Conservation (phyloP, 2,888 invertebrate species). For the Sinodicranocentrus sp. region DNA sequence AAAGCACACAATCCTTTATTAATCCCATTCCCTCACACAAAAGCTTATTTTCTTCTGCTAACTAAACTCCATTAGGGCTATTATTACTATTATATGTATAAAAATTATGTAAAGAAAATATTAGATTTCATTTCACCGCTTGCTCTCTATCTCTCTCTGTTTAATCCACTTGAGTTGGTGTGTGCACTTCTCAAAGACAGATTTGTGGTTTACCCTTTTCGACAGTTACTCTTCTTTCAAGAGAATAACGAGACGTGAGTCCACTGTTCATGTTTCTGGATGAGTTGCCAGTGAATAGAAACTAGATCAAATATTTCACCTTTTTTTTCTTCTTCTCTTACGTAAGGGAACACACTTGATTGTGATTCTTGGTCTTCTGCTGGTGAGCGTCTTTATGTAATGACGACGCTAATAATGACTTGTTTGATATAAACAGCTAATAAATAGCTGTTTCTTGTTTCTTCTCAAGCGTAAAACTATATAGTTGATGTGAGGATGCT, state of each 20-base stretch:
- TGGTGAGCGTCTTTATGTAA: not conserved
- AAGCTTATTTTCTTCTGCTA: not conserved
- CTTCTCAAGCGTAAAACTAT: constrained; percentile 14
- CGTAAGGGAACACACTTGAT: not conserved
- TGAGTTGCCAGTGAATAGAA: not conserved
- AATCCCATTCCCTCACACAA: not conserved
- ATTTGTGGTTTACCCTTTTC: constrained; percentile 17
- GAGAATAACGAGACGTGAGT: not conserved
- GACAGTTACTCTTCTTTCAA: constrained; percentile 1
- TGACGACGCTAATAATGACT: not conserved
- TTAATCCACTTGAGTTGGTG: too few relatives aligned
- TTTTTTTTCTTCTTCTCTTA: not conserved
- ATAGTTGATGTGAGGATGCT: not conserved
- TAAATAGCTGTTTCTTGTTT: not conserved
- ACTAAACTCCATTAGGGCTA: not conserved
- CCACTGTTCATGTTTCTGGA: not conserved
- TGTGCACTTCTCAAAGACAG: too few relatives aligned
- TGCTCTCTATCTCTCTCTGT: too few relatives aligned
- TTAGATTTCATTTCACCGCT: constrained; percentile 10
- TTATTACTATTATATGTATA: not conserved
- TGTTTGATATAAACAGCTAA: constrained; percentile 19
- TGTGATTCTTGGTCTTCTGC: too few relatives aligned
- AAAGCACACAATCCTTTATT: not conserved
- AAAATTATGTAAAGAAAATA: not conserved
- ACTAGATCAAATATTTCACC: constrained; percentile 2